phyloP scores from a whole-genome alignment of 2,888 invertebrate genomes.

The Ochropacha duplaris region DNA sequence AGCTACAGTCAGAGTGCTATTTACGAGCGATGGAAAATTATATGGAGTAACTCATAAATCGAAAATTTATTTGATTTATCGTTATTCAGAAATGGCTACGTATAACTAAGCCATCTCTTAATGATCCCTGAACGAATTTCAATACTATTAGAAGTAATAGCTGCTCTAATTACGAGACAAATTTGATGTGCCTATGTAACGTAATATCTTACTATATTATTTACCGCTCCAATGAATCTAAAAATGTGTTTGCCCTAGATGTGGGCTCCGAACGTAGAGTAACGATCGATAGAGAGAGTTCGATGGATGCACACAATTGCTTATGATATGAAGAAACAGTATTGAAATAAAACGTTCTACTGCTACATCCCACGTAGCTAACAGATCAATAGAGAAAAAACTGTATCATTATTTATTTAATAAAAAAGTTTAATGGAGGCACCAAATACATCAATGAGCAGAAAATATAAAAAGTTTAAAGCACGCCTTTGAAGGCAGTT shows the following conservation, averaged over 20 bases:
- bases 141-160: not conserved
- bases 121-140: not conserved
- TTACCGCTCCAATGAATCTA: not conserved
- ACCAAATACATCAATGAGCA: too few species aligned
- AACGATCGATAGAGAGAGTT: not conserved
- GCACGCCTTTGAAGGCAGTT: not conserved
- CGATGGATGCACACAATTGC: not conserved
- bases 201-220: not conserved
- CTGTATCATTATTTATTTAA: too few species aligned
- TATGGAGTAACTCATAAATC: slow-evolving; percentile 17
- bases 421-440: too few species aligned
- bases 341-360: not conserved
- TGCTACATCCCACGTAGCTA: too few species aligned
- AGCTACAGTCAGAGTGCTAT: slow-evolving; percentile 40
- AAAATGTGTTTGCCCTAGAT: not conserved
- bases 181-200: not conserved
- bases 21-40: slow-evolving; percentile 36
- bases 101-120: not conserved
- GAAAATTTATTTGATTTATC: slow-evolving; percentile 21
- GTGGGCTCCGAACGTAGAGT: not conserved
- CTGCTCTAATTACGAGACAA: not conserved
- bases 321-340: not conserved
- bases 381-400: too few species aligned
- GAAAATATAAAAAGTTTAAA: not conserved
- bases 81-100: not conserved